Evolutionary conservation across 2,113 vertebrate genomes (phyloP).

Genomic region (Gyps fulvus): DNA sequence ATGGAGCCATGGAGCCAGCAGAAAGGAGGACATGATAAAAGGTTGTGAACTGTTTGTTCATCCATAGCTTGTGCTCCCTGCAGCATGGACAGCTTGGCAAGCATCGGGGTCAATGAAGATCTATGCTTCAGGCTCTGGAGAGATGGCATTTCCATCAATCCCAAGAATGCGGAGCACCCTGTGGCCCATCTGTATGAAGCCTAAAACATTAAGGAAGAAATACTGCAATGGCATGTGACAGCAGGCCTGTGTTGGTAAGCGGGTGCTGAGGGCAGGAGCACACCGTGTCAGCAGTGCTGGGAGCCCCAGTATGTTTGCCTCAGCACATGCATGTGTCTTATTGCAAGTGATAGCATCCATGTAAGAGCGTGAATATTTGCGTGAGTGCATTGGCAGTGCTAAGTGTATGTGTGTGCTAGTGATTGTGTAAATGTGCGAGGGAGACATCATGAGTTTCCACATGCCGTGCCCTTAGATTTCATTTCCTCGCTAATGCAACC

Average conservation of each 20-base stretch:
- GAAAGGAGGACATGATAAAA: neutral
- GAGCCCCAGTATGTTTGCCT: neutral
- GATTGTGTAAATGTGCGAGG: neutral
- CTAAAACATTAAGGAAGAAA: neutral
- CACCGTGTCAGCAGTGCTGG: fast-evolving
- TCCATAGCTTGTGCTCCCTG: neutral
- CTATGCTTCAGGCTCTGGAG: neutral
- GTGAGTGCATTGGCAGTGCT: neutral
- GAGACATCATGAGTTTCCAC: neutral
- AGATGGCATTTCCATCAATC: neutral
- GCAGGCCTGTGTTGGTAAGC: neutral
- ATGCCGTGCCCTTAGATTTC: neutral
- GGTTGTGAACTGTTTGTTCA: neutral
- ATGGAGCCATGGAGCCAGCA: neutral
- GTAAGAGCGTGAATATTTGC: neutral
- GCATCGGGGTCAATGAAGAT: fast-evolving
- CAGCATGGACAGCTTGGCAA: neutral
- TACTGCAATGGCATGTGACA: fast-evolving
- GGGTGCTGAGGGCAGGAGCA: neutral
- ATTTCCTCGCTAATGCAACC: neutral
- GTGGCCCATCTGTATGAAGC: neutral
- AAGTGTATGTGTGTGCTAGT: neutral
- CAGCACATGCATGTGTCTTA: fast-evolving
- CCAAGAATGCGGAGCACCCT: neutral
- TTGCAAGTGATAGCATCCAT: fast-evolving